Evolutionary conservation across 2,113 vertebrate genomes (phyloP), one percentile per base, ranked within the genome.

Genomic region (Anthoscopus minutus): DNA sequence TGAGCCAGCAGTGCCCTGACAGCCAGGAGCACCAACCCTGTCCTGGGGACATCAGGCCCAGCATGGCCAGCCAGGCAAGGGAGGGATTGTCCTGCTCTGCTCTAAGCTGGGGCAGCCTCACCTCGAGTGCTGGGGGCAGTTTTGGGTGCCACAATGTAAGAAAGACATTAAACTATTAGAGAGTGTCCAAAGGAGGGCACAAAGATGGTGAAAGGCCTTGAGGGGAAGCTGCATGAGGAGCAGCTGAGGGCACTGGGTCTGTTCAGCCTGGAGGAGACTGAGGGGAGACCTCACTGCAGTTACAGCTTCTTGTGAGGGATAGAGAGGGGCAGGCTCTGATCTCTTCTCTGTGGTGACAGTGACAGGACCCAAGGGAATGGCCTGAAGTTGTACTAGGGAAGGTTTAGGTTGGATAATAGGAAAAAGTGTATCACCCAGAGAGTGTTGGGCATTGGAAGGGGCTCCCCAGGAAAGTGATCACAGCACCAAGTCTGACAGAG

Each of bases 41-140:
- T 23, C 66, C 76, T 31, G 31, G 56, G 47, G 31, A 0, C 48
- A 80, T 35, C 76, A 80, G 74, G 50, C 48, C 7, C 31, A 80
- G 42, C 57, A 72, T 42, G 2, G 0, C 40, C 74, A 80, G 42
- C 50, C 0, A 0, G 67, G 8, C 33, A 30, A 72, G 58, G 60
- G 27, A 45, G 23, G 13, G 51, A 37, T 65, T 73, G 67, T 88
- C 57, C 57, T 0, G 3, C 57, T 64, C 85, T 56, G 35, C 66
- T 64, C 42, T 57, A 31, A 5, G 0, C 56, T 70, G 64, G n/a
- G 12, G 15, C 1, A 0, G 56, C 48, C 65, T 79, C 48, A 54
- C 9, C 56, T 62, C 7, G 1, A 62, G 40, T 25, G 21, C n/a
- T 70, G 48, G 42, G 45, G 12, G 9, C n/a, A 50, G 35, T 1